A percentile compares a stretch with the other conserved stretches of the same genome.
phyloP scores from a whole-genome alignment of 2,797 vertebrate species.

The Psittacula derbiana region DNA sequence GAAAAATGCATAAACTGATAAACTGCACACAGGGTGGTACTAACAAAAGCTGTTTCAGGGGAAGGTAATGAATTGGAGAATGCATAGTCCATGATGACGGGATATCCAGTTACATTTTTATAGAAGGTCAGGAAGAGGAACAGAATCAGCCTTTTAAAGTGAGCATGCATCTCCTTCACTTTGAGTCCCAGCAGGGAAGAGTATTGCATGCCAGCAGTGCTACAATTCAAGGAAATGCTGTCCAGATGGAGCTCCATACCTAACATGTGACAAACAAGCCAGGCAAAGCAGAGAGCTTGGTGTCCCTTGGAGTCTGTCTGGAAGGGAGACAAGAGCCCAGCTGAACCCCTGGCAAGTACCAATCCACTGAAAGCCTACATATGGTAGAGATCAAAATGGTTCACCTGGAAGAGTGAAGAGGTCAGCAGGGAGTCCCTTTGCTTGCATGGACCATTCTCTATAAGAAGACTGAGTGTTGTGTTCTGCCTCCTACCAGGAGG shows the following conservation, averaged over 20 bases:
- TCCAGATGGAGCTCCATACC: background rate
- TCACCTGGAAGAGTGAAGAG: background rate
- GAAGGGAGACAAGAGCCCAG: background rate
- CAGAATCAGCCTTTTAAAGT: background rate
- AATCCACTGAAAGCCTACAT: background rate
- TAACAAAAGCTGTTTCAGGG: slow-evolving; percentile 12
- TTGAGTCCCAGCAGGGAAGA: background rate
- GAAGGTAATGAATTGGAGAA: background rate
- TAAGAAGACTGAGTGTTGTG: background rate
- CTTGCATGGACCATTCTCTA: background rate
- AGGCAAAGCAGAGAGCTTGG: background rate
- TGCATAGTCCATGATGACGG: background rate
- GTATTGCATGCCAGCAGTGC: background rate
- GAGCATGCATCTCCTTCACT: background rate
- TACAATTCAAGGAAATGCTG: background rate
- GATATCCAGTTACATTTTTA: background rate
- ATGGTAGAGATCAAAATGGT: background rate
- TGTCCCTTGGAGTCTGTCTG: background rate
- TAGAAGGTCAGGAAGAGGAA: background rate
- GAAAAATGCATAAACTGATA: slow-evolving; percentile 39
- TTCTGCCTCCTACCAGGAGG: background rate
- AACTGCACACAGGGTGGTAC: background rate
- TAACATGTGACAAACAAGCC: background rate
- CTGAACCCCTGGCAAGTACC: background rate
- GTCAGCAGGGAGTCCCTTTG: background rate